A percentile compares a stretch with the other conserved stretches of the same genome.
Evolutionary conservation across 2,113 vertebrate genomes (phyloP).

Genomic region (Malurus elegans): DNA sequence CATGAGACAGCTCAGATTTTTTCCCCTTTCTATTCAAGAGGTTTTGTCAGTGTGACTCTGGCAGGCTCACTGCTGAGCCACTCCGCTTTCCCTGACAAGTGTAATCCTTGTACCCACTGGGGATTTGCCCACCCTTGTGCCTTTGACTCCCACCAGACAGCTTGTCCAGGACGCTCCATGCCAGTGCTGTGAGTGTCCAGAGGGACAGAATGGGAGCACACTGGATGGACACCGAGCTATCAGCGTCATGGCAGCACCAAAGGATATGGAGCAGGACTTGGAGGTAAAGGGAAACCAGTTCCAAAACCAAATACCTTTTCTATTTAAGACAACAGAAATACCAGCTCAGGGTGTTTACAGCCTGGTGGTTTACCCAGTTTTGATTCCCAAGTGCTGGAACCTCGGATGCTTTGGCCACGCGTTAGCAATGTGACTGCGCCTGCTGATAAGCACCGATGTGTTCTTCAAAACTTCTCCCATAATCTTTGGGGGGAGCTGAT

Average conservation of each 20-base stretch:
- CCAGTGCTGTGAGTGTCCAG: rapidly evolving
- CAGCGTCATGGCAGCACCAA: rapidly evolving
- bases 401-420: background rate
- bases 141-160: background rate
- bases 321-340: background rate
- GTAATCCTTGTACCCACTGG: rapidly evolving
- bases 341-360: background rate
- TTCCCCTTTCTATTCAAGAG: background rate
- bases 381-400: background rate
- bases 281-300: background rate
- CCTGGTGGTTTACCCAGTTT: background rate
- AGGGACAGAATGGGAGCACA: rapidly evolving
- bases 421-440: background rate
- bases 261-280: background rate
- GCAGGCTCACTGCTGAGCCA: background rate
- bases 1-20: rapidly evolving
- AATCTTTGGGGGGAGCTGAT: rapidly evolving
- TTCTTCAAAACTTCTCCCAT: background rate
- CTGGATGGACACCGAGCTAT: rapidly evolving
- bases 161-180: background rate
- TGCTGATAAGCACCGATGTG: background rate
- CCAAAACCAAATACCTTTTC: background rate
- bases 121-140: background rate
- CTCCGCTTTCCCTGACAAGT: background rate
- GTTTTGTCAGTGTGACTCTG: background rate